A percentile compares a stretch with the other conserved stretches of the same genome.
phyloP scores from a whole-genome alignment of 2,113 vertebrate genomes.

The Pterophyllum scalare region DNA sequence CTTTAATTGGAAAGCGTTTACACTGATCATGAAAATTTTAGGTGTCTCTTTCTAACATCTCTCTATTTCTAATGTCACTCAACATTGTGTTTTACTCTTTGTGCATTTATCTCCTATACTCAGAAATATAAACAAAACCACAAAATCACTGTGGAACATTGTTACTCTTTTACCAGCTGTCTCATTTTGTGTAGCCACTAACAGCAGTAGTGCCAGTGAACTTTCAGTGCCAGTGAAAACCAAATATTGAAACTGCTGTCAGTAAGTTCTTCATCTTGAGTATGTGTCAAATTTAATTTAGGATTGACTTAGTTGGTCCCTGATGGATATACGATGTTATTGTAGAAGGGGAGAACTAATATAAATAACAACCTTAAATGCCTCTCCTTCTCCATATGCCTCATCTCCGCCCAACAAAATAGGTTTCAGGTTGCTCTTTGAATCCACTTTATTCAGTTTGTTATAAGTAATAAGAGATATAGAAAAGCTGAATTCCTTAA shows the following conservation, averaged over 20 bases:
- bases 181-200: slow-evolving; percentile 22
- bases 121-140: slow-evolving; percentile 25
- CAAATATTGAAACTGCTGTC: slow-evolving; percentile 29
- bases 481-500: background rate
- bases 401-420: background rate
- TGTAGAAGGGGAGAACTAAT: background rate
- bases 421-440: background rate
- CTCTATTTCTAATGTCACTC: background rate
- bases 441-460: background rate
- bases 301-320: slow-evolving; percentile 16
- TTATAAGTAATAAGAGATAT: background rate
- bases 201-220: background rate
- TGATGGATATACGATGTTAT: slow-evolving; percentile 12
- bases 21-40: background rate
- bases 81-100: background rate
- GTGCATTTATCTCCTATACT: background rate
- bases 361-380: background rate
- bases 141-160: slow-evolving; percentile 23
- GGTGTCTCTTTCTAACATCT: background rate
- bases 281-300: slow-evolving; percentile 34
- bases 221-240: slow-evolving; percentile 20
- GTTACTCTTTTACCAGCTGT: slow-evolving; percentile 21
- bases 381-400: background rate
- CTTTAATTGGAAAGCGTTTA: background rate
- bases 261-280: slow-evolving; percentile 10